Conservation (phyloP, 1,140 invertebrate species). For the Gonioctena quinquepunctata region DNA sequence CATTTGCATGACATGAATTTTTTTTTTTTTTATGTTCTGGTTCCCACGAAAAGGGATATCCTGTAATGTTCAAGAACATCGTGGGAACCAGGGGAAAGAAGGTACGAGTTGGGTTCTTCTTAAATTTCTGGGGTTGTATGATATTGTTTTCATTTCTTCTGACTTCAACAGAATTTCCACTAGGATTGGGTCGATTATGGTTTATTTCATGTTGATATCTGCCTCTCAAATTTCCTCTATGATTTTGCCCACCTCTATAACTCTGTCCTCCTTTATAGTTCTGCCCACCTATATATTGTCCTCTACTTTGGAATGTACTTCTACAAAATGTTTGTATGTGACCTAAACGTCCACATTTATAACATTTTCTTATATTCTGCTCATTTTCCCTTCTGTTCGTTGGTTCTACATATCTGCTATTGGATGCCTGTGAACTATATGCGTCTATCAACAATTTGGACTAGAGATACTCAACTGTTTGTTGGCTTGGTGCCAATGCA, state of each 20-base stretch:
- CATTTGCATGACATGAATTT: no score
- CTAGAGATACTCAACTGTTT: slow-evolving; percentile 24
- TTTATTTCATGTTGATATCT: not conserved
- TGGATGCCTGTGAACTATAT: not conserved
- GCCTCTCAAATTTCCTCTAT: not conserved
- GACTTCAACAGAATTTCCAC: no score
- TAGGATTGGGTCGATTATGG: no score
- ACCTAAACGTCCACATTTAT: not conserved
- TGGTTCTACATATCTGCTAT: not conserved
- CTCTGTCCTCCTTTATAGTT: not conserved
- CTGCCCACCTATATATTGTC: not conserved
- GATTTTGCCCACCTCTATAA: not conserved
- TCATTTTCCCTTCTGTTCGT: not conserved
- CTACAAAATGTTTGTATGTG: not conserved
- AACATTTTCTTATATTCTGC: slow-evolving; percentile 5
- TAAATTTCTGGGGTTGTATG: no score
- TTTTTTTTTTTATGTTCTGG: no score
- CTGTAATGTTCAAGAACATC: no score
- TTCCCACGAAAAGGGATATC: no score
- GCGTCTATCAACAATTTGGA: slow-evolving; percentile 10
- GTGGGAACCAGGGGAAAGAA: no score
- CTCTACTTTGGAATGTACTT: not conserved
- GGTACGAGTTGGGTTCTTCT: no score
- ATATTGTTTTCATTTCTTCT: no score
- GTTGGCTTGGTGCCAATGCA: slow-evolving; percentile 10